A percentile compares a stretch with the other conserved stretches of the same genome.
Conservation (phyloP, 2,888 invertebrate species). For the Zelleria hepariella region DNA sequence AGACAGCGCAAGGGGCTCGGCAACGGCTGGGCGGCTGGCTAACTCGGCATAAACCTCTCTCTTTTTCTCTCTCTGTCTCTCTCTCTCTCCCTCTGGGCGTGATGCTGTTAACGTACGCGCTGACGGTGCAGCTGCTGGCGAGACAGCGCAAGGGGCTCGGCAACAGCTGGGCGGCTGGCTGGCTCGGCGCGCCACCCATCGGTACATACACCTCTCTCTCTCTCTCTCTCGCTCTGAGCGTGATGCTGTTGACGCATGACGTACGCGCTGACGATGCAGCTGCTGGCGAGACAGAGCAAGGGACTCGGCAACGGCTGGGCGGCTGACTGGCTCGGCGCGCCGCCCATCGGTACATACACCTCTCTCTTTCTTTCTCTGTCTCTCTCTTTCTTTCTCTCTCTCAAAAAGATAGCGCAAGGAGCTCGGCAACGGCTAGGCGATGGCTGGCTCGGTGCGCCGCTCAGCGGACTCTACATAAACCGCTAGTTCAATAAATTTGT, state of each 20-base stretch:
- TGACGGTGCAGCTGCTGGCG: conserved; percentile 90
- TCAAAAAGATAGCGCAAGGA: conserved; percentile 88
- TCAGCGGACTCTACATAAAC: conserved; percentile 62
- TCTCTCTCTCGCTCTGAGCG: conserved; percentile 93
- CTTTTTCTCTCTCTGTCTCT: too few species aligned
- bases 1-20: conserved; percentile 81
- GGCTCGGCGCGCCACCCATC: conserved; percentile 76
- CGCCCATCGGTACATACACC: conserved; percentile 73
- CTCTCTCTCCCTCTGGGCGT: conserved; percentile 96
- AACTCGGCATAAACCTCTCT: too few species aligned
- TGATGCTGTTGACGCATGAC: conserved; percentile 95
- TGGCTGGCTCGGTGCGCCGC: conserved; percentile 79
- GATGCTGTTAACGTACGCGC: conserved; percentile 94
- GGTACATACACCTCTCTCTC: conserved; percentile 40
- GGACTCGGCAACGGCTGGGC: conserved; percentile 80
- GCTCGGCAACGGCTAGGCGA: conserved; percentile 77
- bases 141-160: conserved; percentile 81
- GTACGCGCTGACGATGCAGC: conserved; percentile 91
- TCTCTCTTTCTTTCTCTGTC: too few species aligned
- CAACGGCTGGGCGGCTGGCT: conserved; percentile 82
- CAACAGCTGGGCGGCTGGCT: conserved; percentile 82
- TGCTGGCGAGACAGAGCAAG: conserved; percentile 87
- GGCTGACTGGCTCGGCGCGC: conserved; percentile 80
- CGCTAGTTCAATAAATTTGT: too few species aligned
- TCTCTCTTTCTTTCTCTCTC: conserved; percentile 97